These are phyloP conservation scores for Drosophila merina DNA, from an alignment of 2,888 invertebrate species.

Conservation along the genomic window DNA sequence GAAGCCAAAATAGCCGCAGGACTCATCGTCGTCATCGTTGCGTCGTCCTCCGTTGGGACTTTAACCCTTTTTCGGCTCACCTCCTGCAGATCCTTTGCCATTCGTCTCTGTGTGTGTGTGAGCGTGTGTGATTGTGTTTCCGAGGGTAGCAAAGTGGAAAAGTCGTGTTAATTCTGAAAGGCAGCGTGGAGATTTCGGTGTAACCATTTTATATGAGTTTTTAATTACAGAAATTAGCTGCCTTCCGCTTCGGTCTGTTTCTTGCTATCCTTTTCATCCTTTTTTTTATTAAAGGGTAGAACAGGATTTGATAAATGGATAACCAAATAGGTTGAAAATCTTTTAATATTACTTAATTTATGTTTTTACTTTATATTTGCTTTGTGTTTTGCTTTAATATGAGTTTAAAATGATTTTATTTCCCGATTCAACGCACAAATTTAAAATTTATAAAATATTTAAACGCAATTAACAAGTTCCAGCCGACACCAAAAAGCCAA, in stretches of 20 bases:
- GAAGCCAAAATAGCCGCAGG: conserved; percentile 50
- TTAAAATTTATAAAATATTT: conserved; percentile 63
- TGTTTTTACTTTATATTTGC: neutral
- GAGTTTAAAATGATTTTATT: neutral
- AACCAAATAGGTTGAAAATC: neutral
- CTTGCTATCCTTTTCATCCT: conserved; percentile 7
- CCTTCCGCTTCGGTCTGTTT: conserved; percentile 56
- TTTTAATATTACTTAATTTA: neutral
- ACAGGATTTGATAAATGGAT: conserved; percentile 6
- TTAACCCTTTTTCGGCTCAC: conserved; percentile 52
- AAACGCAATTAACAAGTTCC: conserved; percentile 69
- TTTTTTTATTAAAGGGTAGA: neutral
- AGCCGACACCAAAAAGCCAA: neutral
- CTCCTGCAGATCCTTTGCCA: conserved; percentile 28
- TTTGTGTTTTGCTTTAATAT: too few species aligned
- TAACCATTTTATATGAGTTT: conserved; percentile 81
- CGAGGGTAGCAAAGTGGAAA: conserved; percentile 69
- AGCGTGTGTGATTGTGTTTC: conserved; percentile 7
- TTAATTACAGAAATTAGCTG: conserved; percentile 84
- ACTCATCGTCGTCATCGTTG: conserved; percentile 40
- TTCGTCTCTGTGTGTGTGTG: conserved; percentile 14
- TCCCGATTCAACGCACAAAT: conserved; percentile 45
- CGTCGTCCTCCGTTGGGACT: conserved; percentile 37
- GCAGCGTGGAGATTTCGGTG: conserved; percentile 70
- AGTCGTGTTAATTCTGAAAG: conserved; percentile 77